A percentile compares a stretch with the other conserved stretches of the same genome.
phyloP scores from a whole-genome alignment of 2,113 vertebrate species.

The Tragelaphus scriptus region DNA sequence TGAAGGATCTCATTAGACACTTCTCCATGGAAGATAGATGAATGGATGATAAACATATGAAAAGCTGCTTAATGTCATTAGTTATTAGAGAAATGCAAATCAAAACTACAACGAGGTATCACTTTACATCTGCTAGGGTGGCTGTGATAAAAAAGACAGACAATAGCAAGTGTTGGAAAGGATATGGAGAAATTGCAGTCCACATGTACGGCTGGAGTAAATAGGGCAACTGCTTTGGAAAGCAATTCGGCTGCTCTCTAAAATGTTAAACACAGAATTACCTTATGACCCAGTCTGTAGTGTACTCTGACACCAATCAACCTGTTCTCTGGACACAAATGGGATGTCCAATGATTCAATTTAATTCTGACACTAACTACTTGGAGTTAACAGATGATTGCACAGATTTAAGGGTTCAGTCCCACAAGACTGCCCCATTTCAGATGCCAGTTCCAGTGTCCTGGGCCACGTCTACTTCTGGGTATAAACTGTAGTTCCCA shows the following conservation, averaged over 20 bases:
- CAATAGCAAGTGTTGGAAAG: not conserved
- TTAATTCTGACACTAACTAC: not conserved
- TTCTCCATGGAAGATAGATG: not conserved
- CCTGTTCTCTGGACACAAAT: not conserved
- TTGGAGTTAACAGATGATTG: not conserved
- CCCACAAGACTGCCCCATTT: not conserved
- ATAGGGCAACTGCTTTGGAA: not conserved
- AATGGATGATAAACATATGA: not conserved
- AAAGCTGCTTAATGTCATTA: not conserved
- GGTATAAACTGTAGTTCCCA: not conserved
- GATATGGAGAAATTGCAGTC: not conserved
- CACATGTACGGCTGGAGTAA: not conserved
- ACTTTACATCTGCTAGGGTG: not conserved
- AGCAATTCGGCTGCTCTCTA: not conserved
- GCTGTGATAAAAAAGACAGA: not conserved
- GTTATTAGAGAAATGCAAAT: slow-evolving; percentile 13
- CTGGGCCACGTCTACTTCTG: not conserved
- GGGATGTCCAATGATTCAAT: not conserved
- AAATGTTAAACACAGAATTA: not conserved
- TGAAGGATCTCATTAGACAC: not conserved
- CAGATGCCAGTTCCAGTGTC: not conserved
- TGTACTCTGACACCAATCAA: not conserved
- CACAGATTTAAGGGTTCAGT: not conserved
- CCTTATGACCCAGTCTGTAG: not conserved
- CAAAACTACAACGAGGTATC: not conserved